phyloP scores from a whole-genome alignment of 35 echinoderm and acorn worm species.

The Strongylocentrotus purpuratus region DNA sequence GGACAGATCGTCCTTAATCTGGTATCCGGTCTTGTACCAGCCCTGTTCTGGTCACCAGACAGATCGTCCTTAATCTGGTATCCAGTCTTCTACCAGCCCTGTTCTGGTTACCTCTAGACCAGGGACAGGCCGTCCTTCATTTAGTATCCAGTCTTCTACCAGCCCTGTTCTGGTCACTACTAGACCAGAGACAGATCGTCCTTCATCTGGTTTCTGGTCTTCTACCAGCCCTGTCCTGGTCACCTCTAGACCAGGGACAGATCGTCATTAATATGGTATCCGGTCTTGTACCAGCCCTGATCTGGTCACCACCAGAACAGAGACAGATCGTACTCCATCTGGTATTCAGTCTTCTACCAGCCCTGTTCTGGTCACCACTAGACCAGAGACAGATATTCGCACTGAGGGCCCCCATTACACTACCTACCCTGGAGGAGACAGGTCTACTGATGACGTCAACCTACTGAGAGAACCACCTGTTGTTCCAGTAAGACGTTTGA shows the following conservation, averaged over 20 bases:
- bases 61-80: background rate
- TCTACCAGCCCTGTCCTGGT: background rate
- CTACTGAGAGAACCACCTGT: background rate
- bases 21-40: no score
- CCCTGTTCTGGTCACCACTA: background rate
- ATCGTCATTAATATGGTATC: background rate
- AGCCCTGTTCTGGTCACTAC: background rate
- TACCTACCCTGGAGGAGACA: background rate
- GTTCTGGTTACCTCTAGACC: no score
- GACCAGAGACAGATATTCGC: background rate
- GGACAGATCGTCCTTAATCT: background rate
- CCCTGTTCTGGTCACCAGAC: background rate
- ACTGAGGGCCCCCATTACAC: background rate
- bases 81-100: background rate
- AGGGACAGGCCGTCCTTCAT: no score
- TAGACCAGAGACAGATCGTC: slow-evolving; percentile 6
- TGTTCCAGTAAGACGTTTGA: background rate
- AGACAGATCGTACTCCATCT: background rate
- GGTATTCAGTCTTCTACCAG: no score
- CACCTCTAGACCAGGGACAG: slow-evolving; percentile 1
- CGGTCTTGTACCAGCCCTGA: background rate
- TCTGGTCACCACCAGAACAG: no score
- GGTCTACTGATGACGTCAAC: background rate
- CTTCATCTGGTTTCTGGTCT: background rate
- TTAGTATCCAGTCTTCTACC: no score